phyloP scores from a whole-genome alignment of 2,113 vertebrate species.

The Ellobius talpinus region DNA sequence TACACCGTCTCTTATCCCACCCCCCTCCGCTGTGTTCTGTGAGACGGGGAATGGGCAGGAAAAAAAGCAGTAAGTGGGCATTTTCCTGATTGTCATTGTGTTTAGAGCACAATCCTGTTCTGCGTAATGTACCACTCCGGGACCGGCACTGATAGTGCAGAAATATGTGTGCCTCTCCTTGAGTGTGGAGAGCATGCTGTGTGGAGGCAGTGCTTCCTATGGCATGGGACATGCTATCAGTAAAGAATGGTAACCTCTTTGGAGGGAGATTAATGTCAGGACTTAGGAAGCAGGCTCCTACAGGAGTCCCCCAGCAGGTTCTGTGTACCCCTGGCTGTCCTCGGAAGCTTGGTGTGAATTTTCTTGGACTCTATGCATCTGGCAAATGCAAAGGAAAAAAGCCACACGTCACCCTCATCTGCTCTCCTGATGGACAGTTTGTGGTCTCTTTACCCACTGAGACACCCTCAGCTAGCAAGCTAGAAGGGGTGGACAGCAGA shows the following conservation, averaged over 20 bases:
- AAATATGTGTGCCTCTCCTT: constrained; percentile 38
- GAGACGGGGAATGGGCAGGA: constrained; percentile 77
- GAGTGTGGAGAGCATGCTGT: constrained; percentile 46
- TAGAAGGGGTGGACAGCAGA: not conserved
- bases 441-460: not conserved
- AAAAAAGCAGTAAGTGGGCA: constrained; percentile 82
- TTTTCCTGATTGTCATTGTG: constrained; percentile 78
- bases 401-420: not conserved
- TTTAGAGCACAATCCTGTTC: constrained; percentile 77
- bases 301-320: rapidly evolving
- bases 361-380: rapidly evolving
- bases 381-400: not conserved
- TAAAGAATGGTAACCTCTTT: constrained; percentile 27
- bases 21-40: constrained; percentile 75
- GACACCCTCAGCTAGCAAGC: not conserved
- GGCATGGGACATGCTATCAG: not conserved
- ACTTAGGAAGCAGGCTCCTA: not conserved
- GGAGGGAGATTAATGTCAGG: not conserved
- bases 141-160: constrained; percentile 57
- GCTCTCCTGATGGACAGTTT: not conserved
- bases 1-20: constrained; percentile 73
- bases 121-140: constrained; percentile 16
- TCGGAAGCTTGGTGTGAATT: rapidly evolving
- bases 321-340: rapidly evolving
- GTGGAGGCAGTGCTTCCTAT: constrained; percentile 34